Base-by-base conservation (phyloP, 2,113 vertebrate species). In the Anser brachyrhynchus region DNA sequence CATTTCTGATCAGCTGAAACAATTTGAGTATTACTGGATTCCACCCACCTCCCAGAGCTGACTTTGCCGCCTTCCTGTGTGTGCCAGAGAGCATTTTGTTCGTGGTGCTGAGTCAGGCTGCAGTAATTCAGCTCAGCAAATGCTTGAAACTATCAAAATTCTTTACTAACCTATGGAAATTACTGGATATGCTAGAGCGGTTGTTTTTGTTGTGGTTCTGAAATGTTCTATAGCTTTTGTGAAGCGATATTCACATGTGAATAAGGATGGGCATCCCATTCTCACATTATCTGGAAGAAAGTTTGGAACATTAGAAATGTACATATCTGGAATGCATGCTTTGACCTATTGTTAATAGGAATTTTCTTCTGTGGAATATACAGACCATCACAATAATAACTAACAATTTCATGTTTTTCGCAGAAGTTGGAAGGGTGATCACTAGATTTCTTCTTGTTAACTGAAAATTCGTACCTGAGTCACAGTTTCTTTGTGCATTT, bases 381-480 rank as follows among this genome's bases (percentile, higher is more conserved):
- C 49, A 58, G 77, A 78, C 46, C 49, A 44, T 82, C 87, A 49
- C 23, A 51, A 22, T 70, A 77, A 66, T 4, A 14, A 39, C 72
- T 96, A 59, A n/a, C 46, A 43, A 82, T 84, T 92, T 69, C 73
- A 77, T 37, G 67, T 18, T 65, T 52, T 58, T 81, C 51, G 44
- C 76, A 58, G 58, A 67, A 59, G 25, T 49, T 72, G 71, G 80
- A 90, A 87, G 78, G 61, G 79, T 79, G 78, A 86, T 76, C 61
- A 43, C 33, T 72, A 59, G 69, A 74, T 61, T 80, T 92, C 43
- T 35, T 80, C 39, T 35, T 80, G 37, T 59, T 73, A 82, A 52
- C 59, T 78, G 55, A 79, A 87, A 80, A 84, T 93, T 90, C 49
- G 80, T 41, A 8, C 69, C 90, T 44, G 49, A 86, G 93, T 86